Evolutionary conservation across 1,140 invertebrate genomes (phyloP).

Genomic region (Papilio xuthus): DNA sequence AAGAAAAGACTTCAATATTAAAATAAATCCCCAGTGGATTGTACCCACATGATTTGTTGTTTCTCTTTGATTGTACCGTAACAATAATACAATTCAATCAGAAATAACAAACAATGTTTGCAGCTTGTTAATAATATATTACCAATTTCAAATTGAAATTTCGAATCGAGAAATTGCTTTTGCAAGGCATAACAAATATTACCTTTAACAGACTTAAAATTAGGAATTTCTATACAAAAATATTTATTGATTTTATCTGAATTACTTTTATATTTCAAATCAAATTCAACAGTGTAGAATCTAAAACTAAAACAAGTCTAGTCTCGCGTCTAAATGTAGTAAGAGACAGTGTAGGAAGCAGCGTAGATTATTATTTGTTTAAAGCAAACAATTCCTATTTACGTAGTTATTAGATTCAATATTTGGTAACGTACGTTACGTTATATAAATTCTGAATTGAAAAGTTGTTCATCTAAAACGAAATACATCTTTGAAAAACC

Average conservation of each 20-base stretch:
- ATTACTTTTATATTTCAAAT: background rate
- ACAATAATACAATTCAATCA: background rate
- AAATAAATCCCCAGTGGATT: background rate
- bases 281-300: background rate
- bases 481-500: conserved; percentile 17
- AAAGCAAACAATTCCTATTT: background rate
- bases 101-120: background rate
- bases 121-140: background rate
- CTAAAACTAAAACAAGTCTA: background rate
- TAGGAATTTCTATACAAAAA: no score
- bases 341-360: background rate
- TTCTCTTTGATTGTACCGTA: background rate
- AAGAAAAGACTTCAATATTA: background rate
- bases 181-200: no score
- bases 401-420: conserved; percentile 8
- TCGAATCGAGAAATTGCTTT: background rate
- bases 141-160: background rate
- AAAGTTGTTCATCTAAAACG: conserved; percentile 6
- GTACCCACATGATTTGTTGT: background rate
- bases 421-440: conserved; percentile 1
- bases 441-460: background rate
- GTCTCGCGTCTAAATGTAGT: background rate
- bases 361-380: background rate
- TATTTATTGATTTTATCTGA: no score
- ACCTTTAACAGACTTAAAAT: no score